Evolutionary conservation across 2,113 vertebrate species (phyloP).

Genomic region (Xenopus laevis): DNA sequence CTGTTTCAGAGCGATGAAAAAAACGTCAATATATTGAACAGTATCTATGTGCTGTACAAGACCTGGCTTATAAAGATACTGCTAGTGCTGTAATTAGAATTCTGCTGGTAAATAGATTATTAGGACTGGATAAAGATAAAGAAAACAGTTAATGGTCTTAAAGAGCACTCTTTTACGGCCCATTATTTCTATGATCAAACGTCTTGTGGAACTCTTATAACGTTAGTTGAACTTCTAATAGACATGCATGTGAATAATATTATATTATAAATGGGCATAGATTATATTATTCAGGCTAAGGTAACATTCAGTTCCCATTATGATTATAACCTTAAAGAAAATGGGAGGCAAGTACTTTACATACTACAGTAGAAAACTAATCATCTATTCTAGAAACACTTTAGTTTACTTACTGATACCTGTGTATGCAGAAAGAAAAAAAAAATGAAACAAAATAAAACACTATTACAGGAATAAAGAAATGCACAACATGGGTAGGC

Average conservation of each 20-base stretch:
- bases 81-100: background rate
- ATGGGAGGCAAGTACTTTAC: background rate
- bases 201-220: background rate
- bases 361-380: conserved; percentile 10
- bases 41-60: background rate
- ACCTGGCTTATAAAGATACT: background rate
- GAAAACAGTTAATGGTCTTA: background rate
- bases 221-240: too few species aligned
- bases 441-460: conserved; percentile 4
- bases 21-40: background rate
- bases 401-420: conserved; percentile 40
- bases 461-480: background rate
- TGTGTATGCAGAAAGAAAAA: conserved; percentile 11
- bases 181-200: background rate
- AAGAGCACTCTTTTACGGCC: background rate
- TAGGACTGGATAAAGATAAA: background rate
- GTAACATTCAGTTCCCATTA: too few species aligned
- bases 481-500: background rate
- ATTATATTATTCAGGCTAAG: too few species aligned
- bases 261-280: too few species aligned
- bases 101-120: background rate
- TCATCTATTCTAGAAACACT: background rate
- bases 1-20: background rate
- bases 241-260: too few species aligned
- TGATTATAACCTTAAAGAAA: too few species aligned